phyloP scores from a whole-genome alignment of 1,140 invertebrate species.

The Amyelois transitella region DNA sequence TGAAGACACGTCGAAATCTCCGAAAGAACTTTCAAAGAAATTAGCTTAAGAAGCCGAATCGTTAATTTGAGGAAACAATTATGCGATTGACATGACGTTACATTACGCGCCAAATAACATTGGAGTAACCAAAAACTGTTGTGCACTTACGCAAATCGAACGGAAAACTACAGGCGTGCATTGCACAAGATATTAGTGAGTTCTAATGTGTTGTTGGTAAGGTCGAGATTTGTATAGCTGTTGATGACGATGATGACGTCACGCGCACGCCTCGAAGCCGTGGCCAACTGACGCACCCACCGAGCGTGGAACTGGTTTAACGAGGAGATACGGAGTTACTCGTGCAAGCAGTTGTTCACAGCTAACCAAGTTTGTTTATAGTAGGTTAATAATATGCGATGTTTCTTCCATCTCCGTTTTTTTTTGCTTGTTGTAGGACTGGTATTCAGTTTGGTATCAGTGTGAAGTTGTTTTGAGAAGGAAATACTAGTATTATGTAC shows the following conservation, averaged over 20 bases:
- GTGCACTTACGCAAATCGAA: conserved; percentile 16
- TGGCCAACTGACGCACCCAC: conserved; percentile 30
- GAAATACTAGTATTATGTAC: too few species aligned
- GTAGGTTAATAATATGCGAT: neutral
- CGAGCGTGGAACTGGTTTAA: conserved; percentile 2
- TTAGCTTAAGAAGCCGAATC: neutral
- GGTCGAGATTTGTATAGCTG: conserved; percentile 17
- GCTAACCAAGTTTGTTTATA: neutral
- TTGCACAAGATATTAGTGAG: conserved; percentile 25
- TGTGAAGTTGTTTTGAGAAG: too few species aligned
- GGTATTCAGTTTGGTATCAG: neutral
- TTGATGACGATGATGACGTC: conserved; percentile 38
- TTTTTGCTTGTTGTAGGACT: neutral
- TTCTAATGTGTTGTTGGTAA: conserved; percentile 20
- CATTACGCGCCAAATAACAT: neutral
- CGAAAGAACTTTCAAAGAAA: neutral
- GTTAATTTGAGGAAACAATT: neutral
- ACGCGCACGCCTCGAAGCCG: conserved; percentile 25
- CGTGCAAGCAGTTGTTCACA: neutral
- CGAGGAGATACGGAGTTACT: neutral
- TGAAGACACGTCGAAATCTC: neutral
- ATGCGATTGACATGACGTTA: neutral
- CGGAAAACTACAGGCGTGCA: conserved; percentile 50
- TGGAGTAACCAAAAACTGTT: neutral
- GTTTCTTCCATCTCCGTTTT: neutral